Base-by-base conservation (phyloP, 2,888 invertebrate genomes). In the Cheilosia grossa region DNA sequence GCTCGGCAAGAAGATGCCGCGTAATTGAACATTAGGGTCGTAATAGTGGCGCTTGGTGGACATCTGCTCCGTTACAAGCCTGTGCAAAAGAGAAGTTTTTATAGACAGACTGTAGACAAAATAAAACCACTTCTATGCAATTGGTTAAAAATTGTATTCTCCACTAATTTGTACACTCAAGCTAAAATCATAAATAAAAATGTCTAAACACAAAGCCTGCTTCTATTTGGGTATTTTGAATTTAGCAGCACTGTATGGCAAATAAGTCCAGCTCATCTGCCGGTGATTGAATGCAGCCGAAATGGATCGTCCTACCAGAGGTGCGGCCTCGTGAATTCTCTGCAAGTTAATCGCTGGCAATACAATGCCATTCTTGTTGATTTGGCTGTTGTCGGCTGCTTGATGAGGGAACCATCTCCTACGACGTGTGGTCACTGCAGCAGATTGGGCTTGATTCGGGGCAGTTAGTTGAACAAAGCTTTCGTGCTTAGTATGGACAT, bases 161-260 rank as follows among this genome's bases (percentile, higher is more conserved):
- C 37, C 69, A 70, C 69, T 56, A 78, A 63, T 74, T 75, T 74
- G 58, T 85, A 80, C 79, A 80, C 37, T 51, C 30, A 67, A 80
- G 67, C 77, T 69, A 51, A 59, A 56, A 74, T 77, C 47, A 87
- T 64, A 88, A 83, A 86, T 88, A 63, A 67, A 58, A 24, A 70
- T 49, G 47, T 21, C 49, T 47, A n/a, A 44, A 15, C 3, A 4
- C 10, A 40, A 30, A 13, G 17, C 21, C 42, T 79, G 87, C 21
- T 2, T 56, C 88, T 90, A 91, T 85, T 91, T 91, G 75, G 89
- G 90, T 73, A 88, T 87, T 89, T 91, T 90, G 79, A 91, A 91
- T 89, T 92, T 91, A 49, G 90, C 91, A 88, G 91, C 91, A 89
- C 91, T 91, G 79, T 90, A 90, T 78, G 91, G 90, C 88, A 91